phyloP scores from a whole-genome alignment of 2,113 vertebrate genomes.

The Lepus timidus region DNA sequence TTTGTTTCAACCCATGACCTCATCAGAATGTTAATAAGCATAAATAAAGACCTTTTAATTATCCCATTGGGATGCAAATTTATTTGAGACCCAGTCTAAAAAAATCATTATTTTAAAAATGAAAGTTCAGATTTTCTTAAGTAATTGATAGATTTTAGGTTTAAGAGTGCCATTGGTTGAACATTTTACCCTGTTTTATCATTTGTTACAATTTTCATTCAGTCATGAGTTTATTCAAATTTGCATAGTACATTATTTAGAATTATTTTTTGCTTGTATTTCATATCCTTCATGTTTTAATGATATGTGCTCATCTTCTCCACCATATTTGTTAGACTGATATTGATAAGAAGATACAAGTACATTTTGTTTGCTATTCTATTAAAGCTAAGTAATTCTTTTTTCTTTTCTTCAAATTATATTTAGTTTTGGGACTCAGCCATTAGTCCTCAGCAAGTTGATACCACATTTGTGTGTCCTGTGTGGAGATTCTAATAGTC shows the following conservation, averaged over 20 bases:
- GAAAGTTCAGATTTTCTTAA: conserved; percentile 62
- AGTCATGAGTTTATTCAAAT: conserved; percentile 17
- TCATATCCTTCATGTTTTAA: conserved; percentile 58
- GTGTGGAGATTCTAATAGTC: conserved; percentile 95
- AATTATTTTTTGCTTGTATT: conserved; percentile 63
- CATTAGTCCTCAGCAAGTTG: conserved; percentile 94
- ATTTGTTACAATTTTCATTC: conserved; percentile 59
- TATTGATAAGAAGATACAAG: conserved; percentile 25
- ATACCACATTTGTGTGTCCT: conserved; percentile 94
- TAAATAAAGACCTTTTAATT: conserved; percentile 8
- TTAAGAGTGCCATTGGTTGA: conserved; percentile 62
- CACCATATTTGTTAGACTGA: conserved; percentile 49
- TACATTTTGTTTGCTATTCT: conserved; percentile 49
- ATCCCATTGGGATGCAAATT: conserved; percentile 52
- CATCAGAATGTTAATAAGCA: conserved; percentile 50
- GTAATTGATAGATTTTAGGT: not conserved
- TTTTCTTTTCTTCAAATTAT: conserved; percentile 45
- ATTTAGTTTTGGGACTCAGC: conserved; percentile 92
- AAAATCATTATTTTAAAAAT: conserved; percentile 38
- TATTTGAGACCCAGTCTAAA: conserved; percentile 56
- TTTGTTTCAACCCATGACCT: conserved; percentile 70
- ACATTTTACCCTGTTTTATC: conserved; percentile 51
- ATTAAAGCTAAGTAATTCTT: conserved; percentile 67
- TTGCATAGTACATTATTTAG: conserved; percentile 49
- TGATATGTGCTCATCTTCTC: conserved; percentile 16